Evolutionary conservation across 2,113 vertebrate species (phyloP).

Genomic region (Saccopteryx leptura): DNA sequence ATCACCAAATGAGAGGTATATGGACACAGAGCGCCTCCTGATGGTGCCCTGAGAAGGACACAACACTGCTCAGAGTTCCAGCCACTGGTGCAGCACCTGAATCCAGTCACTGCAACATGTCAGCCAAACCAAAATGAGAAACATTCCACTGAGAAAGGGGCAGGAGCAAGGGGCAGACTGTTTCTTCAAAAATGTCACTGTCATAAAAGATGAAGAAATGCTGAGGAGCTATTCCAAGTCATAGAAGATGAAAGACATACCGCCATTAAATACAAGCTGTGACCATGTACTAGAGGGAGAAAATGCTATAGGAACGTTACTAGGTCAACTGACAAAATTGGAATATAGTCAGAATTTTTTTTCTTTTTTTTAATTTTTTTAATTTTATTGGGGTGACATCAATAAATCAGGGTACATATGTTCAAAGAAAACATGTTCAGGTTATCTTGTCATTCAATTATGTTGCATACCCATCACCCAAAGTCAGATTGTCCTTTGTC

Average conservation of each 20-base stretch:
- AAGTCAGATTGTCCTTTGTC: too few species aligned
- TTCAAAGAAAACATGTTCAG: too few species aligned
- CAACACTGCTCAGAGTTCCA: neutral
- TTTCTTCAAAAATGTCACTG: neutral
- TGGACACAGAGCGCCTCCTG: neutral
- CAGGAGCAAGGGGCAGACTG: neutral
- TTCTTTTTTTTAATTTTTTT: too few species aligned
- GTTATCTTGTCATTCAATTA: too few species aligned
- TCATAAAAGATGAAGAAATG: neutral
- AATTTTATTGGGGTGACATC: too few species aligned
- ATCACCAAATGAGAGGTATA: neutral
- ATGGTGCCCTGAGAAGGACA: neutral
- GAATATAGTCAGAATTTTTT: neutral
- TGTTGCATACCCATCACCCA: too few species aligned
- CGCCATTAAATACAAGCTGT: neutral
- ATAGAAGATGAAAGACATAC: neutral
- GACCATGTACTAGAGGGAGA: neutral
- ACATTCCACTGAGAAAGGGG: neutral
- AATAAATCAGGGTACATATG: too few species aligned
- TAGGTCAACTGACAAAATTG: neutral
- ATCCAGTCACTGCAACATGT: neutral
- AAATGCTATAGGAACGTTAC: neutral
- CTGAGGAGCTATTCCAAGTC: neutral
- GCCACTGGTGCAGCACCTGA: neutral
- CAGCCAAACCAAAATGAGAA: neutral